Evolutionary conservation across 2,113 vertebrate species (phyloP).

Genomic region (Galbula dea): DNA sequence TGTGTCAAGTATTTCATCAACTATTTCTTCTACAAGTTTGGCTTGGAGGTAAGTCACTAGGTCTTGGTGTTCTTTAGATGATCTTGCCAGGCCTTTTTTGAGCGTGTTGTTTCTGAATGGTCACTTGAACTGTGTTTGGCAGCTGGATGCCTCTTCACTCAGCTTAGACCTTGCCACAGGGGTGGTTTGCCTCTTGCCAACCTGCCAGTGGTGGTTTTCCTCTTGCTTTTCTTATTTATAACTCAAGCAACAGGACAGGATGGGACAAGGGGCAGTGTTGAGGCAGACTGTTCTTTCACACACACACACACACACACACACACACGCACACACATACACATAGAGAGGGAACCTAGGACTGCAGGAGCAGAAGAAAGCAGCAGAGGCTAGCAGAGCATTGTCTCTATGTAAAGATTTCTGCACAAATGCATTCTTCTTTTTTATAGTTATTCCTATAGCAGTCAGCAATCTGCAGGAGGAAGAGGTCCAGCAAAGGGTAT

Average conservation of each 20-base stretch:
- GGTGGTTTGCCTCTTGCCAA: neutral
- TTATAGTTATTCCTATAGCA: neutral
- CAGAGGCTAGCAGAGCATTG: neutral
- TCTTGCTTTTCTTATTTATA: neutral
- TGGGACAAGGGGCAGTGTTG: neutral
- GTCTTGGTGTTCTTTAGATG: neutral
- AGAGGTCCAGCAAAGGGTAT: neutral
- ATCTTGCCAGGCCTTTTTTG: neutral
- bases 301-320: neutral
- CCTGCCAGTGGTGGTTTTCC: neutral
- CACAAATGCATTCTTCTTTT: neutral
- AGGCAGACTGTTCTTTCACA: neutral
- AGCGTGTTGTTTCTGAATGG: neutral
- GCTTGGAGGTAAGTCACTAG: conserved; percentile 84
- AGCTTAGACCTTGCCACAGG: neutral
- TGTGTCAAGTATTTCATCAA: conserved; percentile 97
- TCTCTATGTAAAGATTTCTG: neutral
- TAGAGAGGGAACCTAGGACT: neutral
- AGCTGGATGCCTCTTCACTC: neutral
- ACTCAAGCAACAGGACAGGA: neutral
- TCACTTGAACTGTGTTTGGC: neutral
- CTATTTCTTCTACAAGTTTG: conserved; percentile 99
- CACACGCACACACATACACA: no score
- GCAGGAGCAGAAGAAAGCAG: neutral
- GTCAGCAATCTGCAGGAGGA: neutral